Evolutionary conservation across 1,140 invertebrate genomes (phyloP), one percentile per base, ranked within the genome.

Genomic region (Drosophila nikananu): DNA sequence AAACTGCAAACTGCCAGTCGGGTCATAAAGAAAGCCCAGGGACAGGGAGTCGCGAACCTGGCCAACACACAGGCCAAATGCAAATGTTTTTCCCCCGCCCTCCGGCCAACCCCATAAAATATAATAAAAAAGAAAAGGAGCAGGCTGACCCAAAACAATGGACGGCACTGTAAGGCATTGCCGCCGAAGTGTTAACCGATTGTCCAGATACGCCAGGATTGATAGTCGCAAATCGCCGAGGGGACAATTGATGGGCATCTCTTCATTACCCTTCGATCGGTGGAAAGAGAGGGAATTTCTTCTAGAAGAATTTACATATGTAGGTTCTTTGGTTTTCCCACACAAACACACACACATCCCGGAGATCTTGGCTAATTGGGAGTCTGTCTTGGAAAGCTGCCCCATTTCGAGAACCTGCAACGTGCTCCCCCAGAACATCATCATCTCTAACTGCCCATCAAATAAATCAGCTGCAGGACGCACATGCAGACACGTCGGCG

Each of bases 1-100:
- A 71, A 68, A 68, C 70, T 73, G 52, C 52, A 54, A 79, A 71
- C 60, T 67, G 68, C 59, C 67, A 67, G 68, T 65, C 65, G 78
- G 84, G 84, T 89, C 84, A 89, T 89, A 89, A 89, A 90, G 84
- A 84, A 89, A 89, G 83, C 84, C 81, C 75, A 77, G 75, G 75
- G 75, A 77, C 71, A 74, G 32, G 51, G 81, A 71, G 67, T 71
- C 64, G 81, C 81, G 67, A 84, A 78, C 76, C 49, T 83, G 54
- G 70, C 70, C 81, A 81, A 67, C 82, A n/a, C n/a, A 71, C 82
- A 70, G 60, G 76, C 76, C 81, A 89, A 89, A 87, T 87, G 83
- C 83, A 87, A 87, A 87, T 87, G 51, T 84, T 70, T n/a, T n/a
- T 37, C 32, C 27, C 13, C n/a, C 39, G 32, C 49, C 70, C 35